These are phyloP conservation scores for Acanthurus tractus DNA, from an alignment of 2,797 vertebrate genomes.

Conservation along the genomic window DNA sequence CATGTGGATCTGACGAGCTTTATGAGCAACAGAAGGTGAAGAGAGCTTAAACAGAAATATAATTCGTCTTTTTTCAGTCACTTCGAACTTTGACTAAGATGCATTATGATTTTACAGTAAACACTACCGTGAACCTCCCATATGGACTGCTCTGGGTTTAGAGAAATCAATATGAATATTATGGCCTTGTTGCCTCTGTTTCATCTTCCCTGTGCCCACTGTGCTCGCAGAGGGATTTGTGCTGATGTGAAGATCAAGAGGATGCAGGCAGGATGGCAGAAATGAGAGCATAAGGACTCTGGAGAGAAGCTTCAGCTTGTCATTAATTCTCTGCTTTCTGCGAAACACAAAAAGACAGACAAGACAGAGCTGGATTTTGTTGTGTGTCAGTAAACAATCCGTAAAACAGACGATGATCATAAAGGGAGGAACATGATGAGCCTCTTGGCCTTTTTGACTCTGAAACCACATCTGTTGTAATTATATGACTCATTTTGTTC, in stretches of 20 bases:
- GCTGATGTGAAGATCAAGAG: slow-evolving; percentile 39
- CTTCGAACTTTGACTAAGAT: slow-evolving; percentile 16
- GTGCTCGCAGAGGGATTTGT: slow-evolving; percentile 34
- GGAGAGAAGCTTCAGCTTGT: not conserved
- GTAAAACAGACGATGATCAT: not conserved
- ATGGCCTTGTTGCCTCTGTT: slow-evolving; percentile 29
- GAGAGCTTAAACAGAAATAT: slow-evolving; percentile 18
- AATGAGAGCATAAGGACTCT: slow-evolving; percentile 34
- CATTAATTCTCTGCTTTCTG: slow-evolving; percentile 33
- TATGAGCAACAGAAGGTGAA: slow-evolving; percentile 28
- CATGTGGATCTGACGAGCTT: slow-evolving; percentile 44
- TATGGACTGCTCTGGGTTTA: slow-evolving; percentile 19
- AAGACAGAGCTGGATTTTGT: not conserved
- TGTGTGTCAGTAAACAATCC: not conserved
- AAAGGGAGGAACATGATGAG: not conserved
- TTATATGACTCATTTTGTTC: too few relatives aligned
- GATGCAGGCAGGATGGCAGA: slow-evolving; percentile 15
- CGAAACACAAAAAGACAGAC: slow-evolving; percentile 23
- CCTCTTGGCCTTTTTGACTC: slow-evolving; percentile 13
- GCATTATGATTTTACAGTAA: not conserved
- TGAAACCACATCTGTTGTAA: not conserved
- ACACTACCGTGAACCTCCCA: slow-evolving; percentile 13
- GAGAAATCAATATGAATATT: slow-evolving; percentile 42
- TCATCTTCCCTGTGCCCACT: slow-evolving; percentile 28
- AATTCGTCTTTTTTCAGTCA: not conserved